These are phyloP conservation scores for Manacus vitellinus DNA, from an alignment of 2,113 vertebrate genomes.

Conservation along the genomic window DNA sequence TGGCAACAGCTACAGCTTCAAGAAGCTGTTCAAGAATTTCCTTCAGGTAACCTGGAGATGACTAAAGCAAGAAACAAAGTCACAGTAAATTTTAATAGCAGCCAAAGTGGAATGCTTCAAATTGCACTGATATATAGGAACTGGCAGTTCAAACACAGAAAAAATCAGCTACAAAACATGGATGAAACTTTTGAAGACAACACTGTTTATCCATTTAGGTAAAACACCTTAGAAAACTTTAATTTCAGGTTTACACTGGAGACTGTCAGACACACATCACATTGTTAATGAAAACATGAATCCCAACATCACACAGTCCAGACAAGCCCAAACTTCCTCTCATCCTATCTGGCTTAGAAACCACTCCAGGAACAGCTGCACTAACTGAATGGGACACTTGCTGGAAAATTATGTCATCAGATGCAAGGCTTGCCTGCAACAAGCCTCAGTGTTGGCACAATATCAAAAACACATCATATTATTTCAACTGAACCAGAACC, in stretches of 20 bases:
- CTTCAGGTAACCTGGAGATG: conserved; percentile 86
- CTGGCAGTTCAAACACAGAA: not conserved
- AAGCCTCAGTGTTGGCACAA: accelerated
- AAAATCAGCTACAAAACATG: not conserved
- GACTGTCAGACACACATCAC: not conserved
- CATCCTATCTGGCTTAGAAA: not conserved
- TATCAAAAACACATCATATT: not conserved
- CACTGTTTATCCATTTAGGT: not conserved
- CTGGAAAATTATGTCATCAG: not conserved
- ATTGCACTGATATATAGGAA: not conserved
- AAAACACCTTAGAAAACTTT: not conserved
- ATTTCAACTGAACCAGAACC: not conserved
- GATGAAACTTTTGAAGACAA: not conserved
- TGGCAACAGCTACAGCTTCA: conserved; percentile 87
- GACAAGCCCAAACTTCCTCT: not conserved
- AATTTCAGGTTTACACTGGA: not conserved
- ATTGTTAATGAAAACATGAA: not conserved
- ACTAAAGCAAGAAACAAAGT: conserved; percentile 59
- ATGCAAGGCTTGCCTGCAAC: not conserved
- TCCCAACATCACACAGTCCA: not conserved
- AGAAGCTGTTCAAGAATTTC: conserved; percentile 94
- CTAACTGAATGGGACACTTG: not conserved
- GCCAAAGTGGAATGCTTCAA: not conserved
- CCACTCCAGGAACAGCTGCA: not conserved
- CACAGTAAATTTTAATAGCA: not conserved